These are phyloP conservation scores for Pandemis heparana DNA, from an alignment of 2,888 invertebrate genomes.

Conservation along the genomic window DNA sequence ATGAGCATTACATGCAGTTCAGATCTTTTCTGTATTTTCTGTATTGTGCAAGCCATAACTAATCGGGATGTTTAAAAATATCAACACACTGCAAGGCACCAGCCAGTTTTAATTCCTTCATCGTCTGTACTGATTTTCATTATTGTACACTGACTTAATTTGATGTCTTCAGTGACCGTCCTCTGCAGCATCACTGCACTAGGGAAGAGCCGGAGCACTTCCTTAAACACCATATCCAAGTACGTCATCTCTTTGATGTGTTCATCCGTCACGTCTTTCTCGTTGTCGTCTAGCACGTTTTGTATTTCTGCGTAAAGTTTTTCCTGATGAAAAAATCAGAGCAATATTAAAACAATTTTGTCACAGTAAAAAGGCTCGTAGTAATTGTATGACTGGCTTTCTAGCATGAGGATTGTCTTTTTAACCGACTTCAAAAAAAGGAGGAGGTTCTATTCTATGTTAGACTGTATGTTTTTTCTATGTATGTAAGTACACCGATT, in stretches of 20 bases:
- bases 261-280: constrained; percentile 61
- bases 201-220: constrained; percentile 70
- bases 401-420: neutral
- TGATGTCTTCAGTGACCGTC: constrained; percentile 66
- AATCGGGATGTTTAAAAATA: too few relatives aligned
- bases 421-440: too few relatives aligned
- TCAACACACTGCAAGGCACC: too few relatives aligned
- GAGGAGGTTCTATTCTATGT: too few relatives aligned
- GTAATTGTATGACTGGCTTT: neutral
- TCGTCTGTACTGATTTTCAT: neutral
- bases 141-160: constrained; percentile 56
- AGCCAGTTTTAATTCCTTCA: neutral
- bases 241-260: constrained; percentile 73
- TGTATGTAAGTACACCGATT: too few relatives aligned
- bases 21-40: neutral
- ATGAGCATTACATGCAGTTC: too few relatives aligned
- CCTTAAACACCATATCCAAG: constrained; percentile 74
- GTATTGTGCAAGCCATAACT: too few relatives aligned
- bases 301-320: constrained; percentile 68
- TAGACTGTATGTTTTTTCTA: too few relatives aligned
- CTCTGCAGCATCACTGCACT: constrained; percentile 73
- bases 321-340: constrained; percentile 57
- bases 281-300: constrained; percentile 58
- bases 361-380: neutral
- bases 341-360: neutral